Base-by-base conservation (phyloP, 2,888 invertebrate species). In the Pasiphila rectangulata region DNA sequence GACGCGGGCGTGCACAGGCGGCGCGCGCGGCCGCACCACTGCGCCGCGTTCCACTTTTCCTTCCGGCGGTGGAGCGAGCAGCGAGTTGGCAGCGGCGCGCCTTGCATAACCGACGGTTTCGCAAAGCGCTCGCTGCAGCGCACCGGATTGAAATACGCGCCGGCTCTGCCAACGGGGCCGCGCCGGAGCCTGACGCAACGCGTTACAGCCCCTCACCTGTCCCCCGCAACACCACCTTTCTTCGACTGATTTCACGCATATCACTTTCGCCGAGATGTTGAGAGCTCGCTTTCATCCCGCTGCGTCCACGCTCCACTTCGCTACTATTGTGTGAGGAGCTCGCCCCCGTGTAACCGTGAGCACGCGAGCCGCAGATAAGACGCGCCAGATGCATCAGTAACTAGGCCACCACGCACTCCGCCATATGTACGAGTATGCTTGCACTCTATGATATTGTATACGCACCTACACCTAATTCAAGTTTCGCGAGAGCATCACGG, bases 1-100 rank as follows among this genome's bases (percentile, higher is more conserved):
- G 72, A 63, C 75, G 75, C 79, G 77, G 71, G 81, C 87, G 87
- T 87, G 87, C 68, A 79, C 75, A 78, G 74, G 64, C 80, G 84
- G 77, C 83, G 86, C 85, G 82, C 79, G 85, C 85, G 81, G 78
- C 76, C 77, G 73, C 70, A 71, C 80, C 86, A 87, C 85, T 86
- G 87, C 84, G 83, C 64, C 76, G 77, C 83, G 87, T 85, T 88
- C 88, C 84, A 88, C 87, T 88, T 87, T 86, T 87, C 85, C 87
- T 86, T 87, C 86, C 88, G 86, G 82, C 86, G 52, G 46, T 30
- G 82, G 72, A 72, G 69, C 75, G 79, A 72, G 71, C 72, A 69
- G 76, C 85, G 84, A 83, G 83, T 86, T 87, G 88, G 88, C 88
- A 88, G 80, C 83, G 82, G 79, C 81, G 70, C 79, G 80, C 82